Conservation (phyloP, 1,140 invertebrate species). For the Drosophila baimaii region DNA sequence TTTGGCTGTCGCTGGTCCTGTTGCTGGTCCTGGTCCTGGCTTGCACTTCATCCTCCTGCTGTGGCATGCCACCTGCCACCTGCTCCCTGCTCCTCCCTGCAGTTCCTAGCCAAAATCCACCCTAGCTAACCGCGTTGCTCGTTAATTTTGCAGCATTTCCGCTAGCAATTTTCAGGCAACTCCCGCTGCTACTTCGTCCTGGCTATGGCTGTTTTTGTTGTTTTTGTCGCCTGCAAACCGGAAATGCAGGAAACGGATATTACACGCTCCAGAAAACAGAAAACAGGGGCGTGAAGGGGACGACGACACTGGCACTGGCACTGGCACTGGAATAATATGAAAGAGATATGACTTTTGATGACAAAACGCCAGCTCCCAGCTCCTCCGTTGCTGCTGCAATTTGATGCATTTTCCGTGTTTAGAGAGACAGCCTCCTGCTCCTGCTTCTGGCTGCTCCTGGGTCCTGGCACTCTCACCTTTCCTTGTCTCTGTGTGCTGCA, state of each 20-base stretch:
- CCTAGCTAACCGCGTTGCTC: constrained; percentile 54
- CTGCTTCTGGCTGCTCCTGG: constrained; percentile 6
- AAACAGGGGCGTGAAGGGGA: constrained; percentile 12
- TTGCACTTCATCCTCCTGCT: too few relatives aligned
- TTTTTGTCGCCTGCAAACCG: constrained; percentile 64
- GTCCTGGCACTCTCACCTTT: constrained; percentile 14
- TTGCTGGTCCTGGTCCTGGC: not conserved
- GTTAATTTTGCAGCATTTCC: constrained; percentile 83
- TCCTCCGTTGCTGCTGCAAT: constrained; percentile 30
- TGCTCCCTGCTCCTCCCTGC: constrained; percentile 5
- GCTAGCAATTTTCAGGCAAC: constrained; percentile 73
- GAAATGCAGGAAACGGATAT: constrained; percentile 83
- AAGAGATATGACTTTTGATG: constrained; percentile 79
- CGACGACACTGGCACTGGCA: not conserved
- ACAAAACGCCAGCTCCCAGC: too few relatives aligned
- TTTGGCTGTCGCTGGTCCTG: constrained; percentile 37
- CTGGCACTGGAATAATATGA: constrained; percentile 64
- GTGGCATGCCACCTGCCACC: constrained; percentile 23
- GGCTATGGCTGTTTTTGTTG: constrained; percentile 7
- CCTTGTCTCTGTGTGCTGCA: not conserved
- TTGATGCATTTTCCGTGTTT: constrained; percentile 74
- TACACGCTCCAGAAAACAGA: constrained; percentile 81
- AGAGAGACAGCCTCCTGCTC: constrained; percentile 61
- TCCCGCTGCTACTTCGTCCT: constrained; percentile 29
- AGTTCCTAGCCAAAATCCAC: not conserved